These are phyloP conservation scores for Aquatica leii DNA, from an alignment of 2,888 invertebrate species.

Conservation along the genomic window DNA sequence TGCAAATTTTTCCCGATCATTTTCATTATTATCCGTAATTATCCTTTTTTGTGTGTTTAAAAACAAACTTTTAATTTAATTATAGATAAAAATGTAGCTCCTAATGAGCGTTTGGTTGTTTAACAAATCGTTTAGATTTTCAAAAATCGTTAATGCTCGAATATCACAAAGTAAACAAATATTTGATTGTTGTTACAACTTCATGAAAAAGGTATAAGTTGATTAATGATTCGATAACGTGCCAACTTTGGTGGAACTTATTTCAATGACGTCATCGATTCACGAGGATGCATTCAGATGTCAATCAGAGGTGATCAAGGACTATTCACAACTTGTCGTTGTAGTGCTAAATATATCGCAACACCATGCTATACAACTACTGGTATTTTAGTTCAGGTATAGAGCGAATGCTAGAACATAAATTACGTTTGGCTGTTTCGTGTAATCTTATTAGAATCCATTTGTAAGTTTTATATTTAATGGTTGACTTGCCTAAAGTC, in stretches of 20 bases:
- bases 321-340: constrained; percentile 45
- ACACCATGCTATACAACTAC: constrained; percentile 27
- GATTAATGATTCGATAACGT: constrained; percentile 40
- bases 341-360: constrained; percentile 32
- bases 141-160: no score
- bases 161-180: no score
- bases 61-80: constrained; percentile 14
- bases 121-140: no score
- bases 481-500: no score
- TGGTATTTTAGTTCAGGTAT: constrained; percentile 22
- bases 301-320: constrained; percentile 47
- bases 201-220: constrained; percentile 24
- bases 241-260: constrained; percentile 34
- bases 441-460: no score
- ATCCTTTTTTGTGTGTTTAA: constrained; percentile 9
- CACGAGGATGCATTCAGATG: constrained; percentile 41
- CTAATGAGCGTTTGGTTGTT: no score
- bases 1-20: constrained; percentile 30
- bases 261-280: constrained; percentile 42
- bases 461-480: no score
- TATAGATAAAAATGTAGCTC: background rate
- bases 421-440: no score
- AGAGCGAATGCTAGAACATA: no score
- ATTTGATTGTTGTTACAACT: no score
- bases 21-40: constrained; percentile 16